Base-by-base conservation (phyloP, 1,140 invertebrate species). In the Drosophila sp. region DNA sequence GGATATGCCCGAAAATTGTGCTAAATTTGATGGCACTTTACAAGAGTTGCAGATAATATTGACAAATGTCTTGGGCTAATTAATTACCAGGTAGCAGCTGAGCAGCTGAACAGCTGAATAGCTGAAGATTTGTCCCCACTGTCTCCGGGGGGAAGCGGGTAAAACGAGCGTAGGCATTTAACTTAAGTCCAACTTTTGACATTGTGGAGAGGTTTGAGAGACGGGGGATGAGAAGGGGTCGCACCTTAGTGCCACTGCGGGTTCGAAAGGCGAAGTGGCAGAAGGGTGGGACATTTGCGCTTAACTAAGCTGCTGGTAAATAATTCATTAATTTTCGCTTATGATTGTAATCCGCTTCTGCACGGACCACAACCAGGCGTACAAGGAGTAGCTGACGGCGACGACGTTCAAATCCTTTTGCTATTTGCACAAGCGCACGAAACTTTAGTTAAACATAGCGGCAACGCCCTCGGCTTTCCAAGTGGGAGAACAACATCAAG, bases 311-410 rank as follows among this genome's bases (percentile, higher is more conserved):
- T 77, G 76, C 76, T 78, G 67, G 76, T 78, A 78, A 78, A 76
- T 72, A 78, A 76, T 78, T 74, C 43, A 80, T 80, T 81, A 82
- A 81, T 78, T 71, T 82, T 82, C 79, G 80, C 79, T 82, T 82
- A 78, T 82, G 75, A 78, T 82, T 82, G 75, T 78, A 82, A 81
- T 82, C 58, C 66, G 75, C 71, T 82, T 75, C 61, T 66, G 72
- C 48, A 64, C 58, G 71, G 58, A 74, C 72, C 61, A 63, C 46
- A 61, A 46, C 18, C 36, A n/a, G n/a, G n/a, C n/a, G n/a, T n/a
- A n/a, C n/a, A 38, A 27, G 64, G 14, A 27, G 76, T 48, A 41
- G 63, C 65, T 48, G 54, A 63, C 58, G 72, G 59, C 75, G 69
- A 77, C 75, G 57, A 38, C 48, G 78, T 36, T 51, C 45, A 78